Evolutionary conservation across 2,113 vertebrate species (phyloP).

Genomic region (Nymphicus hollandicus): DNA sequence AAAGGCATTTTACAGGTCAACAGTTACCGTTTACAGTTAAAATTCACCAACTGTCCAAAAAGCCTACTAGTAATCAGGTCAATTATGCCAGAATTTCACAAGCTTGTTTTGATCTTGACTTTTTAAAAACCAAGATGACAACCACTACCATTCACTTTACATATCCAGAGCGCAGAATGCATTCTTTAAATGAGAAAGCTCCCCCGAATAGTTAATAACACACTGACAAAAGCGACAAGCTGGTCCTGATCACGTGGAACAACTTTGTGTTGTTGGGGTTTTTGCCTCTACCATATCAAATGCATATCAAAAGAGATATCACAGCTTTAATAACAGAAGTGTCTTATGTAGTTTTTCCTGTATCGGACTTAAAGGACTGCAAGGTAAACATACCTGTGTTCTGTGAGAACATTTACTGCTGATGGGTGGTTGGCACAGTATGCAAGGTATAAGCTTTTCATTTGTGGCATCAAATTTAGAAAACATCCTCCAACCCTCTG

Average conservation of each 20-base stretch:
- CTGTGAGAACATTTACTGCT: slow-evolving; percentile 93
- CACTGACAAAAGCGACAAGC: neutral
- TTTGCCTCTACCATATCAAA: neutral
- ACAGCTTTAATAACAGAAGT: neutral
- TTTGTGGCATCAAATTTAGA: slow-evolving; percentile 92
- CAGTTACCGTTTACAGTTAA: neutral
- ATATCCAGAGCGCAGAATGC: neutral
- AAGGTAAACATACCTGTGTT: slow-evolving; percentile 83
- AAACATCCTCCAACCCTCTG: slow-evolving; percentile 95
- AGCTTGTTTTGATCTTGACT: neutral
- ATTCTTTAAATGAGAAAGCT: neutral
- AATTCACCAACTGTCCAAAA: neutral
- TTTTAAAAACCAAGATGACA: neutral
- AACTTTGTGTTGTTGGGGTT: neutral
- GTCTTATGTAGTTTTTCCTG: neutral
- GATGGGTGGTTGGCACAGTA: slow-evolving; percentile 98
- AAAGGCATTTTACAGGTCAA: neutral
- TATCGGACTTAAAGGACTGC: neutral
- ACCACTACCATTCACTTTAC: neutral
- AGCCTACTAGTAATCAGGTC: neutral
- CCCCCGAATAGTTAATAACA: neutral
- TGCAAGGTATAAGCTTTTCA: slow-evolving; percentile 87
- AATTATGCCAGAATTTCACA: neutral
- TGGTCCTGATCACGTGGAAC: neutral
- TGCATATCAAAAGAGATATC: neutral